Conservation (phyloP, 2,113 vertebrate genomes). For the Cyanoliseus patagonus region DNA sequence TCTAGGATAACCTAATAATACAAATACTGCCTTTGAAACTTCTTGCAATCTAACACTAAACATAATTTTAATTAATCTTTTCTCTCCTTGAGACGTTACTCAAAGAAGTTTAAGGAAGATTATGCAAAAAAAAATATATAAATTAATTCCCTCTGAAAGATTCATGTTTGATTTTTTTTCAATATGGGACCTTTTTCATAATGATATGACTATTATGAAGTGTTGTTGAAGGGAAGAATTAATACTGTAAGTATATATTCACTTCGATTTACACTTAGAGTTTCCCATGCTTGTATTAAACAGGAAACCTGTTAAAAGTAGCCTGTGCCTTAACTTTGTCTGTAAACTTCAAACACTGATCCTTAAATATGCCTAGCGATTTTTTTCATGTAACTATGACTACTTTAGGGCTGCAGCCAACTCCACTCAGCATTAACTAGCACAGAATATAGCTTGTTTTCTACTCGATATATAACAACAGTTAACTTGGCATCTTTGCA, state of each 20-base stretch:
- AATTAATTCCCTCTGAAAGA: background rate
- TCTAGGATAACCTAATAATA: background rate
- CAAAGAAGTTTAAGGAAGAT: background rate
- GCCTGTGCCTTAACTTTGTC: background rate
- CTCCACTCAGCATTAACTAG: background rate
- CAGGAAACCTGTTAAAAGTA: background rate
- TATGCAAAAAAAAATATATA: background rate
- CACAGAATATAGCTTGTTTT: background rate
- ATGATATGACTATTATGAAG: background rate
- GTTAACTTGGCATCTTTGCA: background rate
- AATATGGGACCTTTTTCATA: background rate
- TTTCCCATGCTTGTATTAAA: background rate
- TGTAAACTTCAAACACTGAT: background rate
- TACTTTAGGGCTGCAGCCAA: background rate
- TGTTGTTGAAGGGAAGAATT: background rate
- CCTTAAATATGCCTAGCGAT: background rate
- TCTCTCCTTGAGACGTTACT: background rate
- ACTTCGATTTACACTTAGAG: background rate
- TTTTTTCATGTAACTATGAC: background rate
- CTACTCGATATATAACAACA: background rate
- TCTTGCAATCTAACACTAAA: background rate
- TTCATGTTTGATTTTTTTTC: background rate
- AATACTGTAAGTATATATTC: background rate
- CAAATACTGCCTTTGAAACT: background rate
- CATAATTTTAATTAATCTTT: background rate